Conservation (phyloP, 2,113 vertebrate species). For the Plecturocebus donacophilus region DNA sequence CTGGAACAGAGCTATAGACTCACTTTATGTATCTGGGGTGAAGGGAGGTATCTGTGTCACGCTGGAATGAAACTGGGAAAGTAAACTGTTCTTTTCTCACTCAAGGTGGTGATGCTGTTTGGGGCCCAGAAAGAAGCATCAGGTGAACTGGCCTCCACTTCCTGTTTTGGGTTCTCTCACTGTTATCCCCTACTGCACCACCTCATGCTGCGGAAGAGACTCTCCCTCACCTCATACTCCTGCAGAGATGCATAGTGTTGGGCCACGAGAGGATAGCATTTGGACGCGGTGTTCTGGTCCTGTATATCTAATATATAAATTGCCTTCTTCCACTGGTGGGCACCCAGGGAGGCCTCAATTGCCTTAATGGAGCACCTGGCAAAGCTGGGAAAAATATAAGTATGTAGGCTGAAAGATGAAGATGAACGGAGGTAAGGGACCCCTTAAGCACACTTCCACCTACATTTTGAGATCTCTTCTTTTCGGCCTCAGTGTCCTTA, state of each 20-base stretch:
- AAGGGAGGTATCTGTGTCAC: neutral
- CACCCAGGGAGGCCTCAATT: slow-evolving; percentile 93
- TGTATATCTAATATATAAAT: slow-evolving; percentile 96
- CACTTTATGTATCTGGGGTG: neutral
- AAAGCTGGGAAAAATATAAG: neutral
- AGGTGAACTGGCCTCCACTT: neutral
- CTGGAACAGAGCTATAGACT: neutral
- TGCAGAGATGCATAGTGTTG: slow-evolving; percentile 93
- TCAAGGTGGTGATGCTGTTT: neutral
- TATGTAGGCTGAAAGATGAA: neutral
- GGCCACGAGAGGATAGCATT: slow-evolving; percentile 92
- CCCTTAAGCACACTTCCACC: neutral
- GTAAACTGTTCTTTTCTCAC: neutral
- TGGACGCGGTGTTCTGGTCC: slow-evolving; percentile 86
- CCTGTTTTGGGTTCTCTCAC: neutral
- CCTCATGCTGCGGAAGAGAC: neutral
- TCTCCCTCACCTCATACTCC: slow-evolving; percentile 92
- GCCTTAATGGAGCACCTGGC: slow-evolving; percentile 94
- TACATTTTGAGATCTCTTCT: neutral
- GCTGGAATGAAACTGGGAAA: neutral
- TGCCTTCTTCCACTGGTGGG: slow-evolving; percentile 99
- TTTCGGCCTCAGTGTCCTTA: neutral
- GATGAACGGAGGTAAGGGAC: neutral
- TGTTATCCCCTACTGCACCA: rapidly evolving
- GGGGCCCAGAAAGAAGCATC: neutral